phyloP scores from a whole-genome alignment of 2,113 vertebrate species.

The Ptilonorhynchus violaceus region DNA sequence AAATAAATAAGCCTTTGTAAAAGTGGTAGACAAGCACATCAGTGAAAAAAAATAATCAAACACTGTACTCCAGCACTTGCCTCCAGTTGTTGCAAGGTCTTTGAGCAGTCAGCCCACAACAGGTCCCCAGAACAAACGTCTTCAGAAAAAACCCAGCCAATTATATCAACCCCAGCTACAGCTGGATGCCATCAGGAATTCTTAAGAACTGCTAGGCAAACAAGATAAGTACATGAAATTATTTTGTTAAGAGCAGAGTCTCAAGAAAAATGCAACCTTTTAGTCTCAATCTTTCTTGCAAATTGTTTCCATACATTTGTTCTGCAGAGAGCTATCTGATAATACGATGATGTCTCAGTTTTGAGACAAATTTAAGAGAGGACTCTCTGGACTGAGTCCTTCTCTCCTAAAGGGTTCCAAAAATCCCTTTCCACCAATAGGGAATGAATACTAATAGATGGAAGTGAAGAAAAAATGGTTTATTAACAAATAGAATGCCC shows the following conservation, averaged over 20 bases:
- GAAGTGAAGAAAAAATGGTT: too few species aligned
- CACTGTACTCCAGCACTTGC: background rate
- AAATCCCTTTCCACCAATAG: too few species aligned
- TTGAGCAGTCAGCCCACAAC: background rate
- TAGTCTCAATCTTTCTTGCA: background rate
- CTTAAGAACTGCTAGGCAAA: background rate
- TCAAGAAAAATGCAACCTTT: background rate
- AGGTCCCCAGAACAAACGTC: background rate
- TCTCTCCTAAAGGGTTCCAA: too few species aligned
- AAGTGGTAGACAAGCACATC: background rate
- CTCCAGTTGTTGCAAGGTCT: background rate
- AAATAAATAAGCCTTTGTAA: background rate
- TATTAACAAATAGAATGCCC: too few species aligned
- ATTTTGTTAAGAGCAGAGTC: background rate
- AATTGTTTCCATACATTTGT: background rate
- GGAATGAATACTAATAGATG: too few species aligned
- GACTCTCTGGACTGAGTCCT: too few species aligned
- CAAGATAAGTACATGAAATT: background rate
- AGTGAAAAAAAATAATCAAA: background rate
- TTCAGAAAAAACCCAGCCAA: background rate
- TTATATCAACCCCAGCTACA: background rate
- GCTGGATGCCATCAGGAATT: background rate
- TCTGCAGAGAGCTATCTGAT: background rate
- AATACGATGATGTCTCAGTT: background rate
- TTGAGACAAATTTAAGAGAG: too few species aligned